A percentile compares a stretch with the other conserved stretches of the same genome.
Conservation (phyloP, 2,113 vertebrate genomes). For the Speoplatyrhinus poulsoni region DNA sequence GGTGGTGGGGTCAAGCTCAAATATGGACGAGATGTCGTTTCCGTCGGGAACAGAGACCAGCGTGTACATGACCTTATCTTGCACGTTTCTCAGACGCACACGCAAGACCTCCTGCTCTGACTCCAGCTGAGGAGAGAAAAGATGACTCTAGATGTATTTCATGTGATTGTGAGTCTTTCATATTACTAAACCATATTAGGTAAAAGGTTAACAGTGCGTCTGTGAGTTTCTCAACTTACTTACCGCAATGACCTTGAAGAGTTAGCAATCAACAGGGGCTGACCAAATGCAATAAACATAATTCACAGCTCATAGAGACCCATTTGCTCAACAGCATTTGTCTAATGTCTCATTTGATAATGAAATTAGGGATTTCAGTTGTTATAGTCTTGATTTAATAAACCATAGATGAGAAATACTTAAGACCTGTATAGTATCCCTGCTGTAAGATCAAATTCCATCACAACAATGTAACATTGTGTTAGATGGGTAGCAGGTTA, state of each 20-base stretch:
- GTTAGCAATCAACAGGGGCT: conserved; percentile 6
- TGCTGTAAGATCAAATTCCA: too few species aligned
- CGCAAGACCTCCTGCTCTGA: conserved; percentile 86
- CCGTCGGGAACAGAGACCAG: conserved; percentile 96
- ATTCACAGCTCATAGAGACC: background rate
- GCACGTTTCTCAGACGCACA: conserved; percentile 75
- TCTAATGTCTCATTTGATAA: conserved; percentile 16
- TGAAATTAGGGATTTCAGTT: conserved; percentile 6
- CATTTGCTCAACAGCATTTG: background rate
- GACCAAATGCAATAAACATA: background rate
- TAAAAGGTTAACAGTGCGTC: background rate
- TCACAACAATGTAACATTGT: too few species aligned
- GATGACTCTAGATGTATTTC: background rate
- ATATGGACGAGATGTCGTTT: conserved; percentile 97
- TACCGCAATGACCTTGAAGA: background rate
- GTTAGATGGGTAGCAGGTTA: too few species aligned
- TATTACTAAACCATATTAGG: background rate
- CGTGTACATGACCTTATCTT: conserved; percentile 94
- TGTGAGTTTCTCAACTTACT: too few species aligned
- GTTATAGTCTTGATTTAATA: conserved; percentile 20
- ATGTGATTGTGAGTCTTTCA: background rate
- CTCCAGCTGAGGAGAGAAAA: conserved; percentile 79
- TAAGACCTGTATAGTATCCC: background rate
- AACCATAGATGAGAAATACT: background rate
- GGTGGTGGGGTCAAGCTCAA: conserved; percentile 96